Percentiles rank a stretch among this genome's conserved stretches.
Conservation (phyloP, 1,140 invertebrate genomes). For the Copidosoma floridanum region DNA sequence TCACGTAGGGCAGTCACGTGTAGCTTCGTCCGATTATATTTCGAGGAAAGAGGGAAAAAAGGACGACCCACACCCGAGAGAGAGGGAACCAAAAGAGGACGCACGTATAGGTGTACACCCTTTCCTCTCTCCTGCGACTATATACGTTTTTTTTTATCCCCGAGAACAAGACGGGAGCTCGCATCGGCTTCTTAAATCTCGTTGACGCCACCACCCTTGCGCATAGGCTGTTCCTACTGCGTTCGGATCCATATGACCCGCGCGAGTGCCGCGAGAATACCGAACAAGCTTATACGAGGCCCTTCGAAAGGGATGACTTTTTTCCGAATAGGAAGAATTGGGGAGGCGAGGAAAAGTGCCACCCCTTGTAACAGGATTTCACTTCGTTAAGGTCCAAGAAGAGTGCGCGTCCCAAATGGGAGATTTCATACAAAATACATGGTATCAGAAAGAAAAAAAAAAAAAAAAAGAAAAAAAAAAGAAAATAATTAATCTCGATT, state of each 20-base stretch:
- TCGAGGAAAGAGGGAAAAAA: too few relatives aligned
- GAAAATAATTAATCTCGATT: too few relatives aligned
- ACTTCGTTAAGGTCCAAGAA: too few relatives aligned
- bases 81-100: too few relatives aligned
- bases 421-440: too few relatives aligned
- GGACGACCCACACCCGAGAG: neutral
- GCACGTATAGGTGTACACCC: neutral
- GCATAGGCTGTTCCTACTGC: too few relatives aligned
- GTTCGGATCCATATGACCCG: conserved; percentile 20
- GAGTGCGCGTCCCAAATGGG: too few relatives aligned
- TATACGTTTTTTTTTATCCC: too few relatives aligned
- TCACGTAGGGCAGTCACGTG: conserved; percentile 21
- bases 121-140: neutral
- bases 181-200: conserved; percentile 25
- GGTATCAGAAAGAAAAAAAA: too few relatives aligned
- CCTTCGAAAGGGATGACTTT: neutral
- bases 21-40: conserved; percentile 10
- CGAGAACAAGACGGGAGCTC: conserved; percentile 6
- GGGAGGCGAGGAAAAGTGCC: neutral
- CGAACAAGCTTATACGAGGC: neutral
- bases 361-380: neutral
- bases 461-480: too few relatives aligned
- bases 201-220: conserved; percentile 29
- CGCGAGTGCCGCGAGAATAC: conserved; percentile 8
- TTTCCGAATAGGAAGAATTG: neutral